Conservation (phyloP, 2,888 invertebrate genomes). For the Caradrina clavipalpis region DNA sequence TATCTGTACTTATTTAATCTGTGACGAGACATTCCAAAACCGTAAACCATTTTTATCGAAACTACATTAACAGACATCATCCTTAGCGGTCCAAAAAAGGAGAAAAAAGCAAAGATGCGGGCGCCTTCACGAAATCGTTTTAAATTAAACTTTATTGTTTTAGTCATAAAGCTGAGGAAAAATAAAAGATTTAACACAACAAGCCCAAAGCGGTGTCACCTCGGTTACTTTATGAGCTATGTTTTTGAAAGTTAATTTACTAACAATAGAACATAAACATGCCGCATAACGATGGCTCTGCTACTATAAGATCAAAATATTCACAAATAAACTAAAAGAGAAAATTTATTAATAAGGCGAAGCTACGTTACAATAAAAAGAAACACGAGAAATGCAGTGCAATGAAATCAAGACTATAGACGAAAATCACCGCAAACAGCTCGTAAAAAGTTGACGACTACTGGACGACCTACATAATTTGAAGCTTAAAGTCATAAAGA, state of each 20-base stretch:
- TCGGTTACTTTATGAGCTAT: conserved; percentile 54
- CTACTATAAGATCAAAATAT: conserved; percentile 27
- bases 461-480: conserved; percentile 67
- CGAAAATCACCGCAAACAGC: conserved; percentile 68
- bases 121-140: conserved; percentile 55
- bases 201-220: conserved; percentile 40
- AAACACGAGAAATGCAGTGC: conserved; percentile 45
- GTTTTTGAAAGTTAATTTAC: conserved; percentile 58
- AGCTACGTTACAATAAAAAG: conserved; percentile 15
- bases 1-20: no score
- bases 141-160: conserved; percentile 47
- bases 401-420: conserved; percentile 54
- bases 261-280: conserved; percentile 53
- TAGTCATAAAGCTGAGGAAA: conserved; percentile 48
- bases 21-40: conserved; percentile 61
- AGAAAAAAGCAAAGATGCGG: conserved; percentile 68
- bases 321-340: conserved; percentile 36
- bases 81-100: conserved; percentile 62
- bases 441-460: conserved; percentile 68
- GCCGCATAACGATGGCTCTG: conserved; percentile 19
- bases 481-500: conserved; percentile 65
- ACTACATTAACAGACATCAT: conserved; percentile 69
- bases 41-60: conserved; percentile 67
- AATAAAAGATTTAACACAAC: conserved; percentile 36
- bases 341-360: conserved; percentile 26